phyloP scores from a whole-genome alignment of 64 coral and sea anemone species.

The Dendrophyllia cribrosa region DNA sequence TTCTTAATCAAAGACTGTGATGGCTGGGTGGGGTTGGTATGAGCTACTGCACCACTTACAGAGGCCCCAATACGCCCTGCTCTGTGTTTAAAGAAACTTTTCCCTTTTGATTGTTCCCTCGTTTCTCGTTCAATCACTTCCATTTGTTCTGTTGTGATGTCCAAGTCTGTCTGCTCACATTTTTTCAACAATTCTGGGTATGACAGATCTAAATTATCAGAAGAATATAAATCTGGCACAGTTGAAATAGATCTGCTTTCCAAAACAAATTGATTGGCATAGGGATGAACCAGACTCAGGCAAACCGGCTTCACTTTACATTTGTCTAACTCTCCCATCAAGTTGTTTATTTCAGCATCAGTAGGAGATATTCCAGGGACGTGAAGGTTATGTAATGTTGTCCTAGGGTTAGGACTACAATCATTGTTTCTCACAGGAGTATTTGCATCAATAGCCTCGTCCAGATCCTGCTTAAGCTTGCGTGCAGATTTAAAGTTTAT shows the following conservation, averaged over 20 bases:
- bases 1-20: conserved; percentile 36
- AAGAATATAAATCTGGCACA: conserved; percentile 7
- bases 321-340: background rate
- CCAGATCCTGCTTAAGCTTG: background rate
- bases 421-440: background rate
- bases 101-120: background rate
- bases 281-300: background rate
- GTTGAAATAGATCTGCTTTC: conserved; percentile 22
- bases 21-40: conserved; percentile 17
- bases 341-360: background rate
- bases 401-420: too few species aligned
- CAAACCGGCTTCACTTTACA: conserved; percentile 38
- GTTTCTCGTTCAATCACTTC: too few species aligned
- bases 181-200: conserved; percentile 13
- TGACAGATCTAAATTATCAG: background rate
- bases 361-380: background rate
- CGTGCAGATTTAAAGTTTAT: conserved; percentile 26
- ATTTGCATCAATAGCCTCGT: conserved; percentile 2
- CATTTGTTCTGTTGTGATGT: background rate
- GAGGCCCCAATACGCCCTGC: conserved; percentile 45
- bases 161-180: background rate
- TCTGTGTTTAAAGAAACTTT: conserved; percentile 27
- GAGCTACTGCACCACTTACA: background rate
- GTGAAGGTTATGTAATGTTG: background rate
- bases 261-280: conserved; percentile 16